Evolutionary conservation across 2,888 invertebrate genomes (phyloP).

Genomic region (Gastrophysa polygoni): DNA sequence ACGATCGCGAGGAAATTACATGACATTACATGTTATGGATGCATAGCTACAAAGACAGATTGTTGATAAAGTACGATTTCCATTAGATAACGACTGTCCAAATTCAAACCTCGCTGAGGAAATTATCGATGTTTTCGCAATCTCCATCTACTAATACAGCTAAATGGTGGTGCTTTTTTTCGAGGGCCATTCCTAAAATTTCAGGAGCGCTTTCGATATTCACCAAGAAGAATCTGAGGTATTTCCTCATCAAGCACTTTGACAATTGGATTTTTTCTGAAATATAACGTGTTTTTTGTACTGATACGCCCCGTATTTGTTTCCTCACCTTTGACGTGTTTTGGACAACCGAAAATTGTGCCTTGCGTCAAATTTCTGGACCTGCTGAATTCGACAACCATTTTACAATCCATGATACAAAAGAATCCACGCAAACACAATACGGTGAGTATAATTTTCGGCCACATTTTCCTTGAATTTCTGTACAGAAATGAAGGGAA

Average conservation of each 20-base stretch:
- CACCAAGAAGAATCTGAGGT: conserved; percentile 23
- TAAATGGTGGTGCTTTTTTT: conserved; percentile 31
- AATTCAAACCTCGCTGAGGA: conserved; percentile 39
- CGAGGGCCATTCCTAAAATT: conserved; percentile 11
- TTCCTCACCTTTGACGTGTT: neutral
- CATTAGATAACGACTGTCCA: too few species aligned
- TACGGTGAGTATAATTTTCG: neutral
- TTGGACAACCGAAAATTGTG: neutral
- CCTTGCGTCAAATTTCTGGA: neutral
- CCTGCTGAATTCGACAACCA: neutral
- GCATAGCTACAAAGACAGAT: too few species aligned
- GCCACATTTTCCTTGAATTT: neutral
- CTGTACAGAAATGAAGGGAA: too few species aligned
- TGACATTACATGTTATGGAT: too few species aligned
- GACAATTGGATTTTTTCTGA: conserved; percentile 24
- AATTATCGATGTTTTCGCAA: conserved; percentile 34
- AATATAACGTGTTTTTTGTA: too few species aligned
- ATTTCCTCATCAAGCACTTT: conserved; percentile 25
- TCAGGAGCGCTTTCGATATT: conserved; percentile 15
- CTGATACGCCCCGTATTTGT: too few species aligned
- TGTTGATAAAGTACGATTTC: too few species aligned
- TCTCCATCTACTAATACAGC: conserved; percentile 43
- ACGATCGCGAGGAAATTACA: too few species aligned
- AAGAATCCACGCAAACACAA: neutral
- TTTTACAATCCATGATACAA: neutral